Conservation (phyloP, 2,113 vertebrate species). For the Leiothrix lutea region DNA sequence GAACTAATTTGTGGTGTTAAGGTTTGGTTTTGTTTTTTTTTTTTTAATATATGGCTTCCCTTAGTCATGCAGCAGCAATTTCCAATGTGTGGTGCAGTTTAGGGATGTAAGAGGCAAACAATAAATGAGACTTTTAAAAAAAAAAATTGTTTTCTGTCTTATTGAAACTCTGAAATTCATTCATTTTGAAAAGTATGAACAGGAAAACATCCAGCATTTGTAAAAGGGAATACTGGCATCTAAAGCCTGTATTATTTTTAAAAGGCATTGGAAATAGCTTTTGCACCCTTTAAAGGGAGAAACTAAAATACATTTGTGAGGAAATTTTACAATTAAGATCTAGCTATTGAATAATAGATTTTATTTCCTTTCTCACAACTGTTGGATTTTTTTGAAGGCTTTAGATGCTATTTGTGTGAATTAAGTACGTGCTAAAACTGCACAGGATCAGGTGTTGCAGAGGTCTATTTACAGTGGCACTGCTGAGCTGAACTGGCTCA, state of each 20-base stretch:
- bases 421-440: neutral
- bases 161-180: neutral
- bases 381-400: neutral
- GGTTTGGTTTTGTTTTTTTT: neutral
- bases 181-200: neutral
- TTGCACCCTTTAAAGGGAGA: neutral
- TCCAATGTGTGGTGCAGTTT: neutral
- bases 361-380: neutral
- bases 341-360: neutral
- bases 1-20: neutral
- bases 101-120: slow-evolving; percentile 42
- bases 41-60: neutral
- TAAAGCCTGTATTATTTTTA: neutral
- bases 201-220: neutral
- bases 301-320: neutral
- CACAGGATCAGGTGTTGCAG: neutral
- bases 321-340: neutral
- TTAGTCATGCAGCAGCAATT: neutral
- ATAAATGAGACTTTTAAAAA: slow-evolving; percentile 56
- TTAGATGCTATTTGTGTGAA: accelerated
- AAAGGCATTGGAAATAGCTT: neutral
- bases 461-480: neutral
- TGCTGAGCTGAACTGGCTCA: neutral
- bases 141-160: slow-evolving; percentile 21
- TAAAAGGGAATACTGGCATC: neutral